phyloP scores from a whole-genome alignment of 2,113 vertebrate species.

The Ailurus styani region DNA sequence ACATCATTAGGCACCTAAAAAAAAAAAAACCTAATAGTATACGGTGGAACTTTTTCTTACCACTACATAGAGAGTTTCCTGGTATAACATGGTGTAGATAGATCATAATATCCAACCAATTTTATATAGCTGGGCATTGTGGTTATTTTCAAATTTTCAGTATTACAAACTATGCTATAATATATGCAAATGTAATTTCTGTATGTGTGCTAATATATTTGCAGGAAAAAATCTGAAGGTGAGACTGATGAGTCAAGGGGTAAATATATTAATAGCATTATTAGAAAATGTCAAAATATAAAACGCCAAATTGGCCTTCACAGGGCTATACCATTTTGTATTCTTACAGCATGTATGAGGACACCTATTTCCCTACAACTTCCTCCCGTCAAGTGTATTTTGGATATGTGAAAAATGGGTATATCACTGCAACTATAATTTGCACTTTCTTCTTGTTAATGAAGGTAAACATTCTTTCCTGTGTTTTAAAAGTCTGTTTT shows the following conservation, averaged over 20 bases:
- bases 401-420: neutral
- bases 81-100: neutral
- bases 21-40: neutral
- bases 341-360: neutral
- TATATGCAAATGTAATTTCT: neutral
- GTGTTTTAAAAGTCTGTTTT: neutral
- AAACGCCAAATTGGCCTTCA: neutral
- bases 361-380: neutral
- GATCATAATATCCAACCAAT: neutral
- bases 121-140: neutral
- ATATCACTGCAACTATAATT: neutral
- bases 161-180: neutral
- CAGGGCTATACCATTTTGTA: neutral
- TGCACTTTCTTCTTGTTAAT: slow-evolving; percentile 8
- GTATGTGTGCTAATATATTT: slow-evolving; percentile 20
- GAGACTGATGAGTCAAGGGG: neutral
- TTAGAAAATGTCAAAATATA: neutral
- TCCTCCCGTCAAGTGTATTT: neutral
- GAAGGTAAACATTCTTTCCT: neutral
- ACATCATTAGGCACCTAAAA: neutral
- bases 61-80: neutral
- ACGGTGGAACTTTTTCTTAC: neutral
- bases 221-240: neutral
- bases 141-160: neutral
- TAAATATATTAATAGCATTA: neutral